Conservation (phyloP, 2,888 invertebrate genomes). For the Prionchulus punctatus region DNA sequence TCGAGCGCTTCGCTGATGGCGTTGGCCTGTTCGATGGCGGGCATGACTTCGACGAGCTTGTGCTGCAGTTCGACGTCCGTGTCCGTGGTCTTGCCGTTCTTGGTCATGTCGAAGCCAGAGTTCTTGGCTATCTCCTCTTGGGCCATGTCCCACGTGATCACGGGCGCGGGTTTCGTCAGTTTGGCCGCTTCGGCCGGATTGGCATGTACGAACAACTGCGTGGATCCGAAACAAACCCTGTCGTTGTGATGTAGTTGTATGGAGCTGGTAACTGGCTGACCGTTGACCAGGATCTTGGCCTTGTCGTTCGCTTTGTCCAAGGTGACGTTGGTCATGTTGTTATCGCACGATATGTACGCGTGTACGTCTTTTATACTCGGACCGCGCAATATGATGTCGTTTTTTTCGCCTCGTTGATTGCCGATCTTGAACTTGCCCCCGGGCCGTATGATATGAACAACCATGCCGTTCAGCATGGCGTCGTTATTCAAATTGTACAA, state of each 20-base stretch:
- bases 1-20: constrained; percentile 42
- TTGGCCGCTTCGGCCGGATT: constrained; percentile 28
- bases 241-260: constrained; percentile 38
- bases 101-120: constrained; percentile 25
- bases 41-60: constrained; percentile 41
- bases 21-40: constrained; percentile 42
- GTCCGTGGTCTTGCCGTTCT: background rate
- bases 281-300: constrained; percentile 36
- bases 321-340: background rate
- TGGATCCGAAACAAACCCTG: constrained; percentile 40
- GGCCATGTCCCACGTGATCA: constrained; percentile 41
- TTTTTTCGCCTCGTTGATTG: constrained; percentile 27
- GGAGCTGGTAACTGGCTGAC: constrained; percentile 34
- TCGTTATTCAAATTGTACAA: constrained; percentile 41
- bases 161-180: background rate
- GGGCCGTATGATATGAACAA: constrained; percentile 36
- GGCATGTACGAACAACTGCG: constrained; percentile 39
- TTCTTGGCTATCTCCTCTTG: constrained; percentile 42
- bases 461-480: constrained; percentile 37
- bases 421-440: constrained; percentile 34
- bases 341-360: background rate
- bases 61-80: constrained; percentile 4
- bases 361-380: constrained; percentile 26
- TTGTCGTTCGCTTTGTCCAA: constrained; percentile 3
- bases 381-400: constrained; percentile 35